Evolutionary conservation across 2,113 vertebrate genomes (phyloP), one percentile per base, ranked within the genome.

Genomic region (Tor tambroides): DNA sequence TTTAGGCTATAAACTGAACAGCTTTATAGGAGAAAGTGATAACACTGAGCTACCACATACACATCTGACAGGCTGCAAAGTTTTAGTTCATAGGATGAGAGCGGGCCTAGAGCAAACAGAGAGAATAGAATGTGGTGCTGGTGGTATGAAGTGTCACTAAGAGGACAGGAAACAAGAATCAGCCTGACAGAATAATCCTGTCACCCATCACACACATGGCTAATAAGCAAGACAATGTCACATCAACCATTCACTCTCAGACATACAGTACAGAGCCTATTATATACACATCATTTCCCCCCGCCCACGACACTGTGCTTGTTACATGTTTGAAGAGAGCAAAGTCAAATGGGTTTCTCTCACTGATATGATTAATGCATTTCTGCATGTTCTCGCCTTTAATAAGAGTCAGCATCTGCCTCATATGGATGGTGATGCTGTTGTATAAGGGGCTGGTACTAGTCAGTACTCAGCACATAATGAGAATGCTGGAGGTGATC

Each of bases 171-270:
- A 65, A 83, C 49, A 85, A 85, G 76, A 82, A 76, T 46, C 80
- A 85, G 78, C 23, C 32, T 56, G 75, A 75, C 63, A 83, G 35
- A 67, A 65, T 46, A 77, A 86, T 86, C 76, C 56, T 86, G 80
- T 86, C 79, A 84, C 63, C 76, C 63, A 88, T 88, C 87, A 86
- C 74, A 74, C 74, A 86, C 85, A 82, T 77, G 79, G 75, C 71
- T 79, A 86, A 88, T 83, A 51, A 86, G 72, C 75, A 86, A 69
- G 72, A 83, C 32, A 49, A 49, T 88, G 80, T 61, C 43, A 83
- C 30, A 76, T 86, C 46, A 81, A 80, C 61, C 72, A 30, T 69
- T 69, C 79, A 61, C 26, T 61, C 61, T 38, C 26, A 74, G 51
- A 76, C 77, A 78, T 79, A 71, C 8, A 56, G 32, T 79, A 71